These are phyloP conservation scores for Hipparchia sbordonii DNA, from an alignment of 2,888 invertebrate species.

Conservation along the genomic window DNA sequence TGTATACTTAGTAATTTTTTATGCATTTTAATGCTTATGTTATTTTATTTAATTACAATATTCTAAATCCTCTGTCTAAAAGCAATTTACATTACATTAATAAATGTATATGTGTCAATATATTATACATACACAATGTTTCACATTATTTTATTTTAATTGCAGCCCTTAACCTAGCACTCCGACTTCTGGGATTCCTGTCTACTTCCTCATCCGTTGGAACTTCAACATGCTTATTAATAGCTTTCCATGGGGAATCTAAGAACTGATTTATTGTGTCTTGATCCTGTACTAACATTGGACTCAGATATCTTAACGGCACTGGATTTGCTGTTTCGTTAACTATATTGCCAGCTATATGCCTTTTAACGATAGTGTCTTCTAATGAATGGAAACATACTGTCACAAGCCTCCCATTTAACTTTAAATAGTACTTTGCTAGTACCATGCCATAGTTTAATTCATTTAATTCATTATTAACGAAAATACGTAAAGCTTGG, in stretches of 20 bases:
- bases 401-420: slow-evolving; percentile 90
- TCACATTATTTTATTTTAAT: slow-evolving; percentile 84
- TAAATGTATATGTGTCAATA: not conserved
- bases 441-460: slow-evolving; percentile 93
- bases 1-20: not conserved
- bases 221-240: slow-evolving; percentile 91
- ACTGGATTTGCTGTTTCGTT: slow-evolving; percentile 88
- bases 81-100: not conserved
- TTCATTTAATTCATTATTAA: slow-evolving; percentile 98
- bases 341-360: slow-evolving; percentile 89
- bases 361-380: slow-evolving; percentile 96
- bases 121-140: not conserved
- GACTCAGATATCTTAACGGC: slow-evolving; percentile 87
- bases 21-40: not conserved
- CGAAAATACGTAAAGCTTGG: slow-evolving; percentile 96
- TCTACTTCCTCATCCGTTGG: slow-evolving; percentile 89
- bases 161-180: slow-evolving; percentile 94
- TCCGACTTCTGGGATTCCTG: slow-evolving; percentile 92
- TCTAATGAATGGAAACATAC: slow-evolving; percentile 97
- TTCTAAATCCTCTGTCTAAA: not conserved
- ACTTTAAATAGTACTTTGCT: slow-evolving; percentile 89
- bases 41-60: not conserved
- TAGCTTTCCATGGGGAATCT: slow-evolving; percentile 88
- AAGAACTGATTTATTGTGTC: slow-evolving; percentile 84
- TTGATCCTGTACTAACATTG: slow-evolving; percentile 82